Base-by-base conservation (phyloP, 2,888 invertebrate genomes). In the Nymphalis polychloros region DNA sequence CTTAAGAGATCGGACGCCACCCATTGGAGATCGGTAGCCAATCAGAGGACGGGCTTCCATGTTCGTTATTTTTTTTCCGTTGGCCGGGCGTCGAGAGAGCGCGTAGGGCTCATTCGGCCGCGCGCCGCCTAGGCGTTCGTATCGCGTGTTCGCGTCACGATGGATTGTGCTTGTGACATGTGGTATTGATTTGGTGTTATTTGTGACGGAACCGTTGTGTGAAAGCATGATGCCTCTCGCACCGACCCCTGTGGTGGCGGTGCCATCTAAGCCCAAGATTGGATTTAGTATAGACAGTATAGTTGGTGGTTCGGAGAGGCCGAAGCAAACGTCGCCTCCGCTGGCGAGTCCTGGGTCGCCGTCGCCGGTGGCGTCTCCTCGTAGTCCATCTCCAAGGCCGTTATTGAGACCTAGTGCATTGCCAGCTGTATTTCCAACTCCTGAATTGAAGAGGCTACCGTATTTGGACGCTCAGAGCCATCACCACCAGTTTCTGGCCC, bases 281-380 rank as follows among this genome's bases (percentile, higher is more conserved):
- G 98, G 97, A 82, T 98, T 98, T 87, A 97, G 97, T 84, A 98
- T 98, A 90, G 98, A 98, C 93, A 97, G 97, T 83, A 97, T 98
- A 84, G 97, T 98, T 72, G 97, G 97, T 78, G 96, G 96, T 75
- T 87, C 89, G 4, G 87, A 91, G 69, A 80, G 89, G 72, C 72
- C 84, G 75, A 90, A 93, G 73, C 92, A 89, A 46, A 88, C 93
- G 69, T 95, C 94, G 63, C 95, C 95, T 68, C 90, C 88, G 78
- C 82, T 89, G 87, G 93, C 85, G 82, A 94, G 89, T 79, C 92
- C 92, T 16, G 93, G 90, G 1, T 92, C 83, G 23, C 93, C 84
- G 70, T 93, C 81, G 72, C 93, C 86, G 76, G 90, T 78, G 78
- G 93, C 85, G 76, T 91, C 91, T 1, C 92, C 92, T 0, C 74